Evolutionary conservation across 2,888 invertebrate species (phyloP).

Genomic region (Himalopsyche japonica): DNA sequence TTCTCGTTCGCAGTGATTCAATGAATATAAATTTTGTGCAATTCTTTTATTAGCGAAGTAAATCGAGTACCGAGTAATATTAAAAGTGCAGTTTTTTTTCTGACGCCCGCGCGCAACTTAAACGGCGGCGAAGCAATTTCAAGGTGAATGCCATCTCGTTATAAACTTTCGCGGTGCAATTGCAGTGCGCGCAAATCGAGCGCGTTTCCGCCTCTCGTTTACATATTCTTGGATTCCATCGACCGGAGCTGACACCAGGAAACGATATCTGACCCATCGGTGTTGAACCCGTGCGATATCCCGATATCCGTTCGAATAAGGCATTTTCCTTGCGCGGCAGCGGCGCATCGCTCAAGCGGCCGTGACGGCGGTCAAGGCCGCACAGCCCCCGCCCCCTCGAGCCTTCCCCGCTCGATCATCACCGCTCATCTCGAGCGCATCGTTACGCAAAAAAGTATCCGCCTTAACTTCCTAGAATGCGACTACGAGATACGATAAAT

Average conservation of each 20-base stretch:
- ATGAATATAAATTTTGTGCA: not conserved
- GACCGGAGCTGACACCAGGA: not conserved
- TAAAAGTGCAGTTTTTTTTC: not conserved
- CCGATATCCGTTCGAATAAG: not conserved
- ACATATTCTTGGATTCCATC: not conserved
- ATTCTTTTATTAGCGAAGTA: constrained; percentile 1
- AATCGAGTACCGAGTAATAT: not conserved
- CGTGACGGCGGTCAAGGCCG: constrained; percentile 33
- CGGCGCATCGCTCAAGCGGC: constrained; percentile 10
- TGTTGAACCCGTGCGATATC: not conserved
- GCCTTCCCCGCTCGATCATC: not conserved
- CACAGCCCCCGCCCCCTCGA: not conserved
- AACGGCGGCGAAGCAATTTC: not conserved
- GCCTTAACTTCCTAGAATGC: not conserved
- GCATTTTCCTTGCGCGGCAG: not conserved
- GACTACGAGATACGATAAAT: not conserved
- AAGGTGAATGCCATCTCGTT: constrained; percentile 11
- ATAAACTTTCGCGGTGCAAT: not conserved
- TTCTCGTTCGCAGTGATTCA: not conserved
- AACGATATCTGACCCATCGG: not conserved
- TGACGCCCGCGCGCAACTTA: not conserved
- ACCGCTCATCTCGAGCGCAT: not conserved
- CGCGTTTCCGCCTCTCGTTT: not conserved
- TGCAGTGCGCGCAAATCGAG: too few relatives aligned
- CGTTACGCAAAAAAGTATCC: not conserved